These are phyloP conservation scores for Polydesmus complanatus DNA, from an alignment of 2,888 invertebrate genomes.

Conservation along the genomic window DNA sequence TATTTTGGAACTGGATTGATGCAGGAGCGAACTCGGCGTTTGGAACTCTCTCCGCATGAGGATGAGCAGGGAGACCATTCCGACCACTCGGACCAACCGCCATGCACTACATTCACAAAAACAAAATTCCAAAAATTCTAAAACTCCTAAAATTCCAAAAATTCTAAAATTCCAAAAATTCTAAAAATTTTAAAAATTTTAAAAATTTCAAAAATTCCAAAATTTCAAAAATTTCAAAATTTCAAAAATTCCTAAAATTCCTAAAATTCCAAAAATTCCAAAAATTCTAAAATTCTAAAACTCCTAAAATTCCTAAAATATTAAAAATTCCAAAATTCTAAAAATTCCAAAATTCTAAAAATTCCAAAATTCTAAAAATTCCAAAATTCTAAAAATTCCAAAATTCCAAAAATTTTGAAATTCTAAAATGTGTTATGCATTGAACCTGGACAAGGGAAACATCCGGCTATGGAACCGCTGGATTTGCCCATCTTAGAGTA, in stretches of 20 bases:
- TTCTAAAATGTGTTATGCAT: not conserved
- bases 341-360: not conserved
- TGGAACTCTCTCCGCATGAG: not conserved
- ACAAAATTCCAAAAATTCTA: not conserved
- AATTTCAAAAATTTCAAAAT: not conserved
- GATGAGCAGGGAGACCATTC: slow-evolving; percentile 4
- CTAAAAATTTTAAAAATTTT: not conserved
- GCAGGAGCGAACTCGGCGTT: not conserved
- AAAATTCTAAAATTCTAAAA: not conserved
- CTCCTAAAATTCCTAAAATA: not conserved
- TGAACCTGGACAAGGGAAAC: slow-evolving; percentile 4
- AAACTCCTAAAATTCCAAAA: not conserved
- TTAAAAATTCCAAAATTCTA: not conserved
- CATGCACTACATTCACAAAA: not conserved
- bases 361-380: not conserved
- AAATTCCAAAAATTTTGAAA: not conserved
- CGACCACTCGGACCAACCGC: slow-evolving; percentile 2
- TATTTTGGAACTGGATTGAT: slow-evolving; percentile 3
- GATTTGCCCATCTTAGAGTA: not conserved
- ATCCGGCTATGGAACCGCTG: not conserved
- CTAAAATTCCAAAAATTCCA: not conserved
- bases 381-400: not conserved
- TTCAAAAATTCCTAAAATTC: not conserved
- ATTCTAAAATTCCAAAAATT: not conserved
- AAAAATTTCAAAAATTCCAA: not conserved